A percentile compares a stretch with the other conserved stretches of the same genome.
Conservation (phyloP, 2,888 invertebrate species). For the Tinea trinotella region DNA sequence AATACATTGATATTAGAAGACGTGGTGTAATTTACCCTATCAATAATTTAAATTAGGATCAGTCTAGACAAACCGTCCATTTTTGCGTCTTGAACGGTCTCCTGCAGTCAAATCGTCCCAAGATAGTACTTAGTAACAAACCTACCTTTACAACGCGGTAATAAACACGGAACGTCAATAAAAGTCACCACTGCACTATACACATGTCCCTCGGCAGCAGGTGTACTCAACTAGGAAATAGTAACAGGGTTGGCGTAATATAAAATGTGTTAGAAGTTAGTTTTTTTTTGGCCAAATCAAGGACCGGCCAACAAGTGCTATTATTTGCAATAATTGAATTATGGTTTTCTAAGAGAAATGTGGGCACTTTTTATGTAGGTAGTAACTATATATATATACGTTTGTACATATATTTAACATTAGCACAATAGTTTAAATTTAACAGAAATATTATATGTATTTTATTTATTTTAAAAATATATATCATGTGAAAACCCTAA, state of each 20-base stretch:
- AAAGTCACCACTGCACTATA: conserved; percentile 56
- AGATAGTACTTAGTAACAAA: conserved; percentile 30
- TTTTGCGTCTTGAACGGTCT: neutral
- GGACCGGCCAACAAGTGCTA: too few relatives aligned
- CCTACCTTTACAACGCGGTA: conserved; percentile 31
- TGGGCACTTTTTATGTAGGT: too few relatives aligned
- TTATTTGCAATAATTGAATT: too few relatives aligned
- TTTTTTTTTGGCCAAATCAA: neutral
- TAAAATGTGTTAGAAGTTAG: neutral
- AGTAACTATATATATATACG: too few relatives aligned
- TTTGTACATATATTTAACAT: neutral
- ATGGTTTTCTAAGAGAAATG: too few relatives aligned
- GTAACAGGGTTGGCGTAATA: conserved; percentile 32
- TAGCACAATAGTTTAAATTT: neutral
- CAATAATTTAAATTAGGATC: neutral
- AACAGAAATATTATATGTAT: neutral
- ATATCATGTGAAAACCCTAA: conserved; percentile 38
- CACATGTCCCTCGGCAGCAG: conserved; percentile 55
- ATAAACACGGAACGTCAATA: conserved; percentile 62
- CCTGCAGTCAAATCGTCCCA: conserved; percentile 26
- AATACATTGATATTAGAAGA: neutral
- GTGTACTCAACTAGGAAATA: conserved; percentile 40
- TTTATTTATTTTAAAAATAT: neutral
- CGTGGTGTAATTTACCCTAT: too few relatives aligned
- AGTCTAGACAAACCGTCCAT: neutral